Percentiles rank a stretch among this genome's conserved stretches.
These are phyloP conservation scores for Tetragonula clypearis DNA, from an alignment of 1,140 invertebrate species.

Conservation along the genomic window DNA sequence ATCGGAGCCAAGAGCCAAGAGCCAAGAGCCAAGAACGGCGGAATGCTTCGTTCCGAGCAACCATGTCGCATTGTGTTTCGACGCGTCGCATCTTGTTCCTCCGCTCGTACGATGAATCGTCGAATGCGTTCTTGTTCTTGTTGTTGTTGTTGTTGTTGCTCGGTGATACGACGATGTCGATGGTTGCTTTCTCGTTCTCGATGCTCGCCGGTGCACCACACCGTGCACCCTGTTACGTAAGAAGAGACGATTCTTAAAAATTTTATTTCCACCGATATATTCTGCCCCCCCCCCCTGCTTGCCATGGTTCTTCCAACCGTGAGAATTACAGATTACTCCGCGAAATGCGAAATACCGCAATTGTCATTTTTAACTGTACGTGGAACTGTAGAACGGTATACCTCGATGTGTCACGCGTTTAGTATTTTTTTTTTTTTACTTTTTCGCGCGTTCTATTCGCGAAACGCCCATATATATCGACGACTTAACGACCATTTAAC, in stretches of 20 bases:
- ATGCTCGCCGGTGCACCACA: background rate
- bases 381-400: background rate
- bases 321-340: slow-evolving; percentile 11
- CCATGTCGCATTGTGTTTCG: background rate
- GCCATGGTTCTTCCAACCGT: background rate
- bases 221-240: slow-evolving; percentile 24
- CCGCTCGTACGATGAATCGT: slow-evolving; percentile 10
- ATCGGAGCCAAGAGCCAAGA: background rate
- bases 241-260: background rate
- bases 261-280: background rate
- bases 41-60: slow-evolving; percentile 22
- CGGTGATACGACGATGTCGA: background rate
- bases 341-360: background rate
- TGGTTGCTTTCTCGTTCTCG: slow-evolving; percentile 1
- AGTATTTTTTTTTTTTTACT: background rate
- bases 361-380: background rate
- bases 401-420: background rate
- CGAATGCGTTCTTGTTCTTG: slow-evolving; percentile 25
- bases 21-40: slow-evolving; percentile 2
- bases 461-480: background rate
- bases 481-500: background rate
- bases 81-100: slow-evolving; percentile 10
- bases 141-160: slow-evolving; percentile 29
- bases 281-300: background rate
- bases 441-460: background rate